Percentiles rank a stretch among this genome's conserved stretches.
phyloP scores from a whole-genome alignment of 2,888 invertebrate genomes.

The Clistopyga incitator region DNA sequence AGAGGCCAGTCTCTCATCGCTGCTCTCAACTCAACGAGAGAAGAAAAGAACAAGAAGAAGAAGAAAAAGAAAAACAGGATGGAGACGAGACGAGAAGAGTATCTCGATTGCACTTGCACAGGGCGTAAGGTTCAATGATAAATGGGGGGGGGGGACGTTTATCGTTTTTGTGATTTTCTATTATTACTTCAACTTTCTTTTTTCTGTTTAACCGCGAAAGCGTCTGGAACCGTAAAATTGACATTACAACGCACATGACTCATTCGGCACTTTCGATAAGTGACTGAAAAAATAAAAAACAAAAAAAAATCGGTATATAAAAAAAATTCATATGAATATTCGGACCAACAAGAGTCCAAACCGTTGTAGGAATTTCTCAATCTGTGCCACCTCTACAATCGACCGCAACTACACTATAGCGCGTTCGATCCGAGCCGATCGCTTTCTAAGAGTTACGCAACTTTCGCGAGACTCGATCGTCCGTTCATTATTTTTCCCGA shows the following conservation, averaged over 20 bases:
- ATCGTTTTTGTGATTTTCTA: too few relatives aligned
- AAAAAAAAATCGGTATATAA: too few relatives aligned
- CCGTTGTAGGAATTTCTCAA: slow-evolving; percentile 46
- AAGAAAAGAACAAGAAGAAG: background rate
- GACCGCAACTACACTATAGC: slow-evolving; percentile 27
- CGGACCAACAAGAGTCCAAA: too few relatives aligned
- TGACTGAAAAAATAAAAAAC: background rate
- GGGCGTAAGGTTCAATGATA: slow-evolving; percentile 34
- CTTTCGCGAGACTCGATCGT: slow-evolving; percentile 73
- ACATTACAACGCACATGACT: slow-evolving; percentile 51
- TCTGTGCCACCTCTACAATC: slow-evolving; percentile 43
- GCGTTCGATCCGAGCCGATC: slow-evolving; percentile 33
- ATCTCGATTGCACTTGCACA: slow-evolving; percentile 49
- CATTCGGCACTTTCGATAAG: slow-evolving; percentile 3
- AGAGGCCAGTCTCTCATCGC: slow-evolving; percentile 14
- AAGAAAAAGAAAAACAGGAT: slow-evolving; percentile 46
- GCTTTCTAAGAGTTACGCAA: slow-evolving; percentile 82
- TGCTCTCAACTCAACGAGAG: slow-evolving; percentile 23
- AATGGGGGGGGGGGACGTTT: background rate
- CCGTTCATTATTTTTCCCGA: slow-evolving; percentile 82
- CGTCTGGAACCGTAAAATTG: too few relatives aligned
- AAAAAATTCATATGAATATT: too few relatives aligned
- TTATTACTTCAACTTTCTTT: too few relatives aligned
- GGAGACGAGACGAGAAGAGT: slow-evolving; percentile 59
- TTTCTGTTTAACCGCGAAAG: too few relatives aligned